Base-by-base conservation (phyloP, 35 echinoderm and acorn worm species). In the Eucidaris tribuloides region DNA sequence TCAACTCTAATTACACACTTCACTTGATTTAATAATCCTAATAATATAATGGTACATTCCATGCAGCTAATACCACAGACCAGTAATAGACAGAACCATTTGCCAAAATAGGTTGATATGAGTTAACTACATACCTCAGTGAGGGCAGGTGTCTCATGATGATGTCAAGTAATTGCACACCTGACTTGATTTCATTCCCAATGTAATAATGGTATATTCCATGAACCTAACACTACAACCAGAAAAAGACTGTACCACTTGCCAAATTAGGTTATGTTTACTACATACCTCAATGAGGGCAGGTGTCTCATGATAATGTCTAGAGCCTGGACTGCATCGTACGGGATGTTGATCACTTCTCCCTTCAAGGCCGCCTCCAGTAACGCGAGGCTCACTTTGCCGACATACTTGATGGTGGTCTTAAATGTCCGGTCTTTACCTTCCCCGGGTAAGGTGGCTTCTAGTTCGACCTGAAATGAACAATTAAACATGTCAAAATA, bases 261-360 rank as follows among this genome's bases (percentile, higher is more conserved):
- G n/a, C n/a, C n/a, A n/a, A n/a, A n/a, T n/a, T n/a, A n/a, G n/a
- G n/a, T n/a, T n/a, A n/a, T n/a, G 13, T 54, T 25, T 39, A 82
- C 92, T 95, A 79, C 94, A 89, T 82, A 95, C 92, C 86, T 95
- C 92, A 95, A 90, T 35, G 92, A 95, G 18, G 92, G 92, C 30
- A 95, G 58, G 64, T 90, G 93, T 65, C 93, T 96, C 93, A 96
- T 96, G 66, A 96, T 82, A 1, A 96, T 88, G 70, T 96, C 93
- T 9, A 96, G 58, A 22, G 93, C 93, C 62, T 90, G 93, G 20
- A 96, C 86, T 36, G 93, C 62, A 78, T 96, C 93, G 83, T 91
- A 87, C 64, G 93, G 93, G 45, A 96, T 90, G 25, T 86, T 81
- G 42, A 52, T 77, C 46, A 96, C 54, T 19, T 84, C 35, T 2